Base-by-base conservation (phyloP, 2,113 vertebrate species). In the Cyprinodon tularosa region DNA sequence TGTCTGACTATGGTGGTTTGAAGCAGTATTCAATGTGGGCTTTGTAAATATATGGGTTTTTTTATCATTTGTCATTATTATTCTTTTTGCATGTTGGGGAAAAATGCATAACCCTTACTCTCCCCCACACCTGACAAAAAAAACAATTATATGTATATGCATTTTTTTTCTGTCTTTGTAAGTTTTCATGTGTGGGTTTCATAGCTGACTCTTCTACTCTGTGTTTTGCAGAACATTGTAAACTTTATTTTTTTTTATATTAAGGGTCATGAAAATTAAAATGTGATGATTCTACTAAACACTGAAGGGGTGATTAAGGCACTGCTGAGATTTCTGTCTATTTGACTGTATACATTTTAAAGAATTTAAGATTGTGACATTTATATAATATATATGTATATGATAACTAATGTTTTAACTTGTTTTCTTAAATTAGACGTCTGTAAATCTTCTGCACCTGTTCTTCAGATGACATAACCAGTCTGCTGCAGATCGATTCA, bases 1-100 rank as follows among this genome's bases (percentile, higher is more conserved):
- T 40, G 29, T 65, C 68, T 84, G 48, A 74, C 59, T 47, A 22
- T 66, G 45, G 69, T 75, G 68, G 66, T 61, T 74, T 71, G 67
- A 60, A 76, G 66, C 71, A 62, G 44, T 90, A 65, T 75, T 86
- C 63, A 44, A 61, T 71, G 85, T 85, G 75, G 2, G 50, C 77
- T 0, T 75, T 87, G 85, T 71, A 48, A 65, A 62, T 67, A 73
- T 67, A 71, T 60, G 38, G 0, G 9, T 50, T 48, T 62, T 62
- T 78, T 82, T 67, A 71, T 48, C 66, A 50, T 47, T 50, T 13
- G 12, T 40, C 5, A 2, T 57, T 15, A 12, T 66, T 4, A 12
- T 17, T 3, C 66, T 78, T 77, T 67, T 75, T 91, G 88, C 87
- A 90, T 90, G 88, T 86, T 39, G 44, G 74, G 50, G 73, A 86